Evolutionary conservation across 2,797 vertebrate genomes (phyloP).

Genomic region (Craterocephalus amniculus): DNA sequence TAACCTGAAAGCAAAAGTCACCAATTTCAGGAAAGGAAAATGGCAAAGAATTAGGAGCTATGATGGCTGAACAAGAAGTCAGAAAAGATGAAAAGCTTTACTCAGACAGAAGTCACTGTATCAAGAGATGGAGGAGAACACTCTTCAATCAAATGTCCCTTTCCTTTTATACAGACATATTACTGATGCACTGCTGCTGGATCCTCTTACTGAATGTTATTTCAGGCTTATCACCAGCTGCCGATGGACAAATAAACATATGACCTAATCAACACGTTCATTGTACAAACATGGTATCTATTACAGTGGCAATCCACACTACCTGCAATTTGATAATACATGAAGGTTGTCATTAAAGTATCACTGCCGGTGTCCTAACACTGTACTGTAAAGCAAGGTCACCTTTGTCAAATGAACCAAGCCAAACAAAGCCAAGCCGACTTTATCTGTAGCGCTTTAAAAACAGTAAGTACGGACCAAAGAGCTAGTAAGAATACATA

Average conservation of each 20-base stretch:
- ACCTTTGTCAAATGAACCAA: slow-evolving; percentile 31
- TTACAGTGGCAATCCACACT: slow-evolving; percentile 10
- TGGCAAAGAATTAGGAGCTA: slow-evolving; percentile 22
- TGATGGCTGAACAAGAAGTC: slow-evolving; percentile 3
- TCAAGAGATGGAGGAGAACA: slow-evolving; percentile 31
- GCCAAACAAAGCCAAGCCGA: too few species aligned
- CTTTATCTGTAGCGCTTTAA: too few species aligned
- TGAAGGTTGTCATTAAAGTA: slow-evolving; percentile 23
- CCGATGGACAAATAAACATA: slow-evolving; percentile 25
- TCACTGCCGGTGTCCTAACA: slow-evolving; percentile 15
- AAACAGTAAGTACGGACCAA: too few species aligned
- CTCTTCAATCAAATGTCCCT: slow-evolving; percentile 1
- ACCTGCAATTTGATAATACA: slow-evolving; percentile 1
- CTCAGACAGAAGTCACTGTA: background rate
- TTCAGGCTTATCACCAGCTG: slow-evolving; percentile 1
- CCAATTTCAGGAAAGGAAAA: slow-evolving; percentile 64
- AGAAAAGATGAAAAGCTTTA: slow-evolving; percentile 20
- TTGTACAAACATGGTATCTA: slow-evolving; percentile 8
- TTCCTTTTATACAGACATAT: background rate
- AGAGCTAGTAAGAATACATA: too few species aligned
- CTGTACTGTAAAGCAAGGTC: slow-evolving; percentile 45
- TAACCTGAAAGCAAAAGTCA: slow-evolving; percentile 66
- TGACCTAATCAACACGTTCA: slow-evolving; percentile 32
- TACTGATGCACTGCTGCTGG: background rate
- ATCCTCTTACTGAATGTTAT: slow-evolving; percentile 2